phyloP scores from a whole-genome alignment of 1,140 invertebrate genomes.

The Prorops nasuta region DNA sequence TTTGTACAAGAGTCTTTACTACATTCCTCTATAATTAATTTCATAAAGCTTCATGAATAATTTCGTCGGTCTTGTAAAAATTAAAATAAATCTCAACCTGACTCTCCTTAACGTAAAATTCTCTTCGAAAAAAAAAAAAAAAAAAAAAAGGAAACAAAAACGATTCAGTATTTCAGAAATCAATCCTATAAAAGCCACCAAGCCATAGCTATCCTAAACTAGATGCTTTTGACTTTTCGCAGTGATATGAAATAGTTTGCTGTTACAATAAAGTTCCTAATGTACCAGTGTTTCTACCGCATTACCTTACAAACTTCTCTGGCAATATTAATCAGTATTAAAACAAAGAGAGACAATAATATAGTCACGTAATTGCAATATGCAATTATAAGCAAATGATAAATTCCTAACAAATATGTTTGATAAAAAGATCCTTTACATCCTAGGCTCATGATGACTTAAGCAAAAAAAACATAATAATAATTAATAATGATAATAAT shows the following conservation, averaged over 20 bases:
- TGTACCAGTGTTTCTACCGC: slow-evolving; percentile 12
- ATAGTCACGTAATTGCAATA: slow-evolving; percentile 40
- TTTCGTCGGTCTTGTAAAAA: too few relatives aligned
- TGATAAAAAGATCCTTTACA: slow-evolving; percentile 42
- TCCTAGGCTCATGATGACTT: slow-evolving; percentile 34
- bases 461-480: slow-evolving; percentile 34
- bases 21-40: too few relatives aligned
- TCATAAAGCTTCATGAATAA: too few relatives aligned
- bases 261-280: slow-evolving; percentile 23
- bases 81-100: too few relatives aligned
- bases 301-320: slow-evolving; percentile 20
- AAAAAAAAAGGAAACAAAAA: neutral
- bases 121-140: slow-evolving; percentile 5
- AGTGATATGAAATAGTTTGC: slow-evolving; percentile 25
- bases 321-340: slow-evolving; percentile 33
- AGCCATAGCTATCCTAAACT: slow-evolving; percentile 26
- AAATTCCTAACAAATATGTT: slow-evolving; percentile 44
- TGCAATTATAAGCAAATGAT: slow-evolving; percentile 40
- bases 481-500: slow-evolving; percentile 27
- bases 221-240: slow-evolving; percentile 25
- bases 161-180: slow-evolving; percentile 10
- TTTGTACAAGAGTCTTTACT: too few relatives aligned
- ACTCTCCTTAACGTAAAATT: too few relatives aligned
- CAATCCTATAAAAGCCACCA: slow-evolving; percentile 12
- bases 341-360: slow-evolving; percentile 44